Conservation (phyloP, 2,113 vertebrate species). For the Lucifuga dentata region DNA sequence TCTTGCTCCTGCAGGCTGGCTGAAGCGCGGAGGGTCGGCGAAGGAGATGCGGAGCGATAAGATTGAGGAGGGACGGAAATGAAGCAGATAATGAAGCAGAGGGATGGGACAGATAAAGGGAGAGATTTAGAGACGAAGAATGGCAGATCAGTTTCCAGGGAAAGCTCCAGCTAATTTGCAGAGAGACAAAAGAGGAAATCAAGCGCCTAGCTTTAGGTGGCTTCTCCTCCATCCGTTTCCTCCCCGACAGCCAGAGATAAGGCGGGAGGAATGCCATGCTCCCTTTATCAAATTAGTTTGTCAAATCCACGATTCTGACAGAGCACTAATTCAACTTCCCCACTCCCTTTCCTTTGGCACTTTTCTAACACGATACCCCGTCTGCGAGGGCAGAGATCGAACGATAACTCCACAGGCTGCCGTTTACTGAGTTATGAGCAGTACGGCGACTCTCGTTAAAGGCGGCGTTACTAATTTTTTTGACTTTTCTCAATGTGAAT, state of each 20-base stretch:
- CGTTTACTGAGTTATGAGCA: conserved; percentile 27
- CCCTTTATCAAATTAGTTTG: conserved; percentile 54
- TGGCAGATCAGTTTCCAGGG: conserved; percentile 10
- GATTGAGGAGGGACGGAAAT: background rate
- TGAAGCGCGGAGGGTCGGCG: conserved; percentile 4
- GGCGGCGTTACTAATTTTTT: conserved; percentile 38
- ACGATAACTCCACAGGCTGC: conserved; percentile 17
- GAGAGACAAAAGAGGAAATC: conserved; percentile 27
- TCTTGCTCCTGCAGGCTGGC: background rate
- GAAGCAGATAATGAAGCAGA: conserved; percentile 1
- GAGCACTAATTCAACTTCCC: conserved; percentile 49
- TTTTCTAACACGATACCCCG: conserved; percentile 35
- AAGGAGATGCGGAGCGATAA: background rate
- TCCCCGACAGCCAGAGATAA: conserved; percentile 53
- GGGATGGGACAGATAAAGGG: conserved; percentile 1
- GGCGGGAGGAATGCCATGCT: conserved; percentile 42
- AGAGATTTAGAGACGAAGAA: conserved; percentile 8
- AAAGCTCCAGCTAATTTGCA: conserved; percentile 7
- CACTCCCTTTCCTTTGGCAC: conserved; percentile 19
- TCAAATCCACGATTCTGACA: conserved; percentile 36
- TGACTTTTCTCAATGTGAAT: conserved; percentile 22
- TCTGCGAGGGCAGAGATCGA: conserved; percentile 1
- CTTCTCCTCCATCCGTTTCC: conserved; percentile 40
- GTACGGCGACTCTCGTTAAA: conserved; percentile 21
- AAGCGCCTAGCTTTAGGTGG: conserved; percentile 15